Evolutionary conservation across 2,888 invertebrate genomes (phyloP), one percentile per base, ranked within the genome.

Genomic region (Tipula lateralis): DNA sequence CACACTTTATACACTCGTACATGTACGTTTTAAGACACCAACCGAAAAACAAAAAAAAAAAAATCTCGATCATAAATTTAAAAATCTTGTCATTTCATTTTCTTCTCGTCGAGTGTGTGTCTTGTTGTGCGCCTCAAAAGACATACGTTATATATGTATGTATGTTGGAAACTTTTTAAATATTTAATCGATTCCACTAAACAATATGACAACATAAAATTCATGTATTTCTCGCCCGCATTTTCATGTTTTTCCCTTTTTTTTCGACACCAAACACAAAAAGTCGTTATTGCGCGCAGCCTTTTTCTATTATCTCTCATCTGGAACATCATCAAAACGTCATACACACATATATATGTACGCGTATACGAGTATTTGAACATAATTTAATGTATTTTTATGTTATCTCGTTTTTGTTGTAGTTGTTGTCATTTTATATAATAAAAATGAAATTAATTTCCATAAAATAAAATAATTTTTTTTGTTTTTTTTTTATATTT

Each of bases 401-500:
- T 66, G 66, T 66, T 66, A 66, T 66, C 66, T 66, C 0, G 12
- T 1, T 9, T 66, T 66, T 66, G 66, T 66, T 66, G 66, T 66
- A 24, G 66, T 12, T 24, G 44, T 50, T 50, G 50, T 50, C 19
- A 50, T 66, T 66, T 24, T 66, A 66, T 66, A 66, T 82, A 82
- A 32, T 30, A 82, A 82, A 82, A 30, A 9, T 82, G 32, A 82
- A 82, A 82, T 82, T 82, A 82, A 82, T 82, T 82, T 82, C 32
- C 82, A 82, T 82, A 82, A 82, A 84, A 44, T 85, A 81, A 84
- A 84, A 83, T 16, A 83, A 83, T 13, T n/a, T 9, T 32, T 32
- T 32, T 32, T 32, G 32, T 2, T 32, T 32, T 32, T 32, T 32
- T 32, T 32, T 6, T 32, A 24, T 82, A n/a, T 34, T 29, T 85